phyloP scores from a whole-genome alignment of 2,113 vertebrate genomes.

The Xerus inauris region DNA sequence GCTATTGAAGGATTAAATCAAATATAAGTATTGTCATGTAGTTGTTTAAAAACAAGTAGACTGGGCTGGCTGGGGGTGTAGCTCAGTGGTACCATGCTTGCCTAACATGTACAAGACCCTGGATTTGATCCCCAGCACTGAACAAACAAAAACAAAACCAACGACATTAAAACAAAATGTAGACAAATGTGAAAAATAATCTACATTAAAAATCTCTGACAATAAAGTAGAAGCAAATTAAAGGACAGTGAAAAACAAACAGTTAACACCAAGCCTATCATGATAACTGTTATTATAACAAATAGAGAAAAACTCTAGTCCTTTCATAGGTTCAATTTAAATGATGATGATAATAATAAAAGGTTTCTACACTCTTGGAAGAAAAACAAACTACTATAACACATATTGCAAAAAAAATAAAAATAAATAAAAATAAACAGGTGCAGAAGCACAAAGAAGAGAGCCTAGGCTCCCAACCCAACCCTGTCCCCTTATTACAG shows the following conservation, averaged over 20 bases:
- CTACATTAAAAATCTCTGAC: not conserved
- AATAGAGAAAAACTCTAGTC: not conserved
- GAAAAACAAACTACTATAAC: not conserved
- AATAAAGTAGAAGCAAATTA: constrained; percentile 3
- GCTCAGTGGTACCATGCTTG: not conserved
- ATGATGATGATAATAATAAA: not conserved
- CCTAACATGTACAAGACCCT: not conserved
- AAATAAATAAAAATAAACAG: no score
- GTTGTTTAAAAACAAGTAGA: not conserved
- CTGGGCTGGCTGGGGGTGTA: not conserved
- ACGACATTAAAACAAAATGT: not conserved
- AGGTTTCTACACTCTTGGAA: not conserved
- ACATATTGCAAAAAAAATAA: not conserved
- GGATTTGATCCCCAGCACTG: not conserved
- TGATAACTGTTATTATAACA: not conserved
- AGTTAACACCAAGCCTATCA: not conserved
- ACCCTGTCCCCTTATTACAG: not conserved
- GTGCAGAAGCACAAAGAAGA: not conserved
- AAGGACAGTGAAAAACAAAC: not conserved
- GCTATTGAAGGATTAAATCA: not conserved
- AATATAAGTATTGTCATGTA: not conserved
- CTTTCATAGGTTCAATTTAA: not conserved
- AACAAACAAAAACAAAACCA: not conserved
- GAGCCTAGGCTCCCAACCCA: not conserved
- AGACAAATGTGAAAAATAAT: not conserved